Percentiles rank a stretch among this genome's conserved stretches.
phyloP scores from a whole-genome alignment of 2,113 vertebrate genomes.

The Vidua chalybeata region DNA sequence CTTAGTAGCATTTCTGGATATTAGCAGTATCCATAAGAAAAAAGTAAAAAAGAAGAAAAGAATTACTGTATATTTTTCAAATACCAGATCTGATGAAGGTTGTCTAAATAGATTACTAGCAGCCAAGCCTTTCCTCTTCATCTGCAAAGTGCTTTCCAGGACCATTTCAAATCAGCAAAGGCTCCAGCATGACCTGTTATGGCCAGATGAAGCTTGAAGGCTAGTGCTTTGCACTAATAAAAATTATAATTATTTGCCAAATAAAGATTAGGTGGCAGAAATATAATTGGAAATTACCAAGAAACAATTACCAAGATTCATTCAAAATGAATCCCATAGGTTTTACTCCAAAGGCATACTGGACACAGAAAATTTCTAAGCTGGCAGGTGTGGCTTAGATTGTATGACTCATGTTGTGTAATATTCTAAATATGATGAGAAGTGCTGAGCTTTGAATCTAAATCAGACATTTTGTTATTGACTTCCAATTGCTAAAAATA shows the following conservation, averaged over 20 bases:
- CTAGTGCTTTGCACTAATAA: background rate
- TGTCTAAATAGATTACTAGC: background rate
- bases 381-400: background rate
- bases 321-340: background rate
- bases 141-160: background rate
- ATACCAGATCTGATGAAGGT: background rate
- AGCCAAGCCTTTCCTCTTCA: background rate
- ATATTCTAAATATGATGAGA: background rate
- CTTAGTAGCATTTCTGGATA: background rate
- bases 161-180: background rate
- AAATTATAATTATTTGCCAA: background rate
- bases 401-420: background rate
- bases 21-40: background rate
- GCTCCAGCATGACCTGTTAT: background rate
- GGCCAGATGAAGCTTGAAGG: background rate
- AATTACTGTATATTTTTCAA: background rate
- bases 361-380: background rate
- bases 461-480: background rate
- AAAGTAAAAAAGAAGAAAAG: background rate
- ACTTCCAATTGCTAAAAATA: background rate
- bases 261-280: background rate
- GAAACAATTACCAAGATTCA: background rate
- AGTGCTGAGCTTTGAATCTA: background rate
- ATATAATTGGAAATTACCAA: background rate
- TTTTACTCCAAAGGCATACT: background rate